Conservation (phyloP, 2,888 invertebrate species). For the Timema podura region DNA sequence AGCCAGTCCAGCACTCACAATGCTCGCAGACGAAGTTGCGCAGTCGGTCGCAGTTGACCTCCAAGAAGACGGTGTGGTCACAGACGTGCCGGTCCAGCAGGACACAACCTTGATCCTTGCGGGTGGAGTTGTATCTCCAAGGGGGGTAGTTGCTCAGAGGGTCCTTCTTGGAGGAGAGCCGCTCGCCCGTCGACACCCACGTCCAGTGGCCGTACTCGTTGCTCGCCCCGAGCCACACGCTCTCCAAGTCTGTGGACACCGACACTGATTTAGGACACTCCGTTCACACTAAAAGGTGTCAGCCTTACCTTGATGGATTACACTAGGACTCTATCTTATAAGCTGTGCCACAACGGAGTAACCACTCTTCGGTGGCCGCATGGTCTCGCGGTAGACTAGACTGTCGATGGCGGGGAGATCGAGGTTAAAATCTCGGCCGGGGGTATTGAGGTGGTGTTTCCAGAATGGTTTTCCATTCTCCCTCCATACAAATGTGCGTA, state of each 20-base stretch:
- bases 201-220: neutral
- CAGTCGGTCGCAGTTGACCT: neutral
- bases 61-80: neutral
- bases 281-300: no score
- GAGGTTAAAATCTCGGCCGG: no score
- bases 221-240: neutral
- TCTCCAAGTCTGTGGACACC: neutral
- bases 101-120: neutral
- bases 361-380: no score
- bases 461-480: no score
- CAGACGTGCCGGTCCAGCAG: slow-evolving; percentile 2
- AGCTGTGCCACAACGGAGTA: no score
- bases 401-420: no score
- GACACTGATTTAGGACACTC: no score
- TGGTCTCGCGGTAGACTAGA: no score
- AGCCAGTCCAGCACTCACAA: neutral
- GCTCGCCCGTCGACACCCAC: neutral
- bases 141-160: neutral
- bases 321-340: no score
- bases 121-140: neutral
- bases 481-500: no score
- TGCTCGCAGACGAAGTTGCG: neutral
- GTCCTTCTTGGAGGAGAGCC: neutral
- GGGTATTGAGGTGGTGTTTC: no score
- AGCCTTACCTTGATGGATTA: no score